Conservation (phyloP, 2,888 invertebrate species). For the Polia nebulosa region DNA sequence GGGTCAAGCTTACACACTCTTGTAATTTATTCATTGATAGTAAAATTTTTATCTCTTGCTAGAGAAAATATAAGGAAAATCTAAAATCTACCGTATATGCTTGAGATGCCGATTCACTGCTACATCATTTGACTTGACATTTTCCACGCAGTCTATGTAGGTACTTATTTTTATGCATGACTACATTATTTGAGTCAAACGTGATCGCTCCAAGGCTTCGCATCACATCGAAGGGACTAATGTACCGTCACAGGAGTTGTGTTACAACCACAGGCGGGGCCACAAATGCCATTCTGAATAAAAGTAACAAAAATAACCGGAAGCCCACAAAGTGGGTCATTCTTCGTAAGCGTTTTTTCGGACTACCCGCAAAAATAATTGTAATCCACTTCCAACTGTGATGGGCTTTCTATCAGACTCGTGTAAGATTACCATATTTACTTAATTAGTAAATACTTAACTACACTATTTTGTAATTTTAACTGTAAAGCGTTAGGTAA, state of each 20-base stretch:
- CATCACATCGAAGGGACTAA: constrained; percentile 36
- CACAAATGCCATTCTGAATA: not conserved
- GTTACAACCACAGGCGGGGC: constrained; percentile 47
- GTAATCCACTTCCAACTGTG: not conserved
- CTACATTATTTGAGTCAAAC: constrained; percentile 32
- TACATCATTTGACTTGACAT: constrained; percentile 38
- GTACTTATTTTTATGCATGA: constrained; percentile 41
- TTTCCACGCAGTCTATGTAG: constrained; percentile 15
- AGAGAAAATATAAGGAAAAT: too few species aligned
- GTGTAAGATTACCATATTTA: not conserved
- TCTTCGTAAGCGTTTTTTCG: not conserved
- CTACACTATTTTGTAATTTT: constrained; percentile 29
- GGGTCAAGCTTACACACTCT: not conserved
- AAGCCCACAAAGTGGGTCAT: constrained; percentile 3
- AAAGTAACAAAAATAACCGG: not conserved
- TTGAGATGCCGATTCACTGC: constrained; percentile 40
- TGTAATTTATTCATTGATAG: not conserved
- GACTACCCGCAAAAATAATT: not conserved
- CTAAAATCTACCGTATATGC: constrained; percentile 3
- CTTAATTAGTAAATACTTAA: not conserved
- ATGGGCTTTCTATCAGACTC: not conserved
- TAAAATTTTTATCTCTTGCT: not conserved
- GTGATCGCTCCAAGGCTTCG: constrained; percentile 41
- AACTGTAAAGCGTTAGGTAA: constrained; percentile 23
- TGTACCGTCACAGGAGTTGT: constrained; percentile 52